Evolutionary conservation across 2,797 vertebrate genomes (phyloP).

Genomic region (Neosilurus mollespiculum): DNA sequence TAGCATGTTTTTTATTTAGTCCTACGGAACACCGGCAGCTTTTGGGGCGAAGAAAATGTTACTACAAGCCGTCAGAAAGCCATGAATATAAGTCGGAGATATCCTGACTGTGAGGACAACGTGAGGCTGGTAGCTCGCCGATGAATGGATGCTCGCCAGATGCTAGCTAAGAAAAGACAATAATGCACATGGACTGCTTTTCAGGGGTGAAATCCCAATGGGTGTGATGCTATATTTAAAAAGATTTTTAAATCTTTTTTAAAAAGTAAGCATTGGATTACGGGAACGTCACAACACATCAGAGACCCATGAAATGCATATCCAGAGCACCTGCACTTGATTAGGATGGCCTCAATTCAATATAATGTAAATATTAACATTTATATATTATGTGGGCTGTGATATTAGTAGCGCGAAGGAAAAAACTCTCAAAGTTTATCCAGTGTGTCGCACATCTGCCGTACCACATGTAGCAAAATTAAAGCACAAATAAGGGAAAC

Average conservation of each 20-base stretch:
- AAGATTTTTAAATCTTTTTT: no score
- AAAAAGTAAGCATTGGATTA: not conserved
- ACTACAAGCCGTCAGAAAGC: slow-evolving; percentile 27
- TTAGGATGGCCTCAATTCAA: not conserved
- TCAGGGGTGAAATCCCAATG: slow-evolving; percentile 14
- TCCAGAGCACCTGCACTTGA: not conserved
- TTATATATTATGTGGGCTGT: not conserved
- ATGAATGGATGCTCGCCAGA: slow-evolving; percentile 4
- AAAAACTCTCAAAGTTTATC: not conserved
- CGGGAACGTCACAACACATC: slow-evolving; percentile 72
- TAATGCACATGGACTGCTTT: slow-evolving; percentile 17
- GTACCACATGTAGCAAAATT: not conserved
- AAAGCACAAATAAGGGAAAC: not conserved
- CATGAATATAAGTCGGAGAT: not conserved
- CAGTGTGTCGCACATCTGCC: not conserved
- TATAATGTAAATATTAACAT: no score
- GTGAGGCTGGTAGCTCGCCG: slow-evolving; percentile 8
- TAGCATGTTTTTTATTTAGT: slow-evolving; percentile 47
- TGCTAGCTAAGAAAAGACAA: slow-evolving; percentile 20
- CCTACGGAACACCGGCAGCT: slow-evolving; percentile 32
- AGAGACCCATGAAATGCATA: slow-evolving; percentile 30
- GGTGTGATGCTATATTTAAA: not conserved
- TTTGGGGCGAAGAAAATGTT: slow-evolving; percentile 27
- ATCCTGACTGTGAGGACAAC: not conserved
- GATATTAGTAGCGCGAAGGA: not conserved